Evolutionary conservation across 2,797 vertebrate species (phyloP).

Genomic region (Natrix natrix): DNA sequence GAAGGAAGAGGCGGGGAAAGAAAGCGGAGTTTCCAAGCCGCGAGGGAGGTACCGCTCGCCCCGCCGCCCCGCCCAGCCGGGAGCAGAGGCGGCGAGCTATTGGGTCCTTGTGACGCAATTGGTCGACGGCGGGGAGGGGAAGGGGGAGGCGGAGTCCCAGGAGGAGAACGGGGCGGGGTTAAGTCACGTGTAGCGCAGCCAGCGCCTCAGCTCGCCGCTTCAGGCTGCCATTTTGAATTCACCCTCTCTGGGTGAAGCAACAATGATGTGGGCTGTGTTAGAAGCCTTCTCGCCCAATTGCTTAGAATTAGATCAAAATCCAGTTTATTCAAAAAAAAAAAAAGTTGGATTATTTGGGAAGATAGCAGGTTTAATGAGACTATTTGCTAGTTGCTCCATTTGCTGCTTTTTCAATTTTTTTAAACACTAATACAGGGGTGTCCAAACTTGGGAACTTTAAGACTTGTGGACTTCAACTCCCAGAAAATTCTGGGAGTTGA

Average conservation of each 20-base stretch:
- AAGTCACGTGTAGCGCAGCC: not conserved
- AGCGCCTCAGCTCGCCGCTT: not conserved
- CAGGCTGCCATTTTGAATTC: not conserved
- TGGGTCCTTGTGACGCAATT: not conserved
- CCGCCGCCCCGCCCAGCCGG: not conserved
- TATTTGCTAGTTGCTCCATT: not conserved
- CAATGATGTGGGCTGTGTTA: too few species aligned
- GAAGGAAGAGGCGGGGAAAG: too few species aligned
- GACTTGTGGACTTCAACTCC: too few species aligned
- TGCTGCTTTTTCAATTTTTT: not conserved
- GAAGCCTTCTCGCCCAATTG: not conserved
- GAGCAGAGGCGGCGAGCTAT: not conserved
- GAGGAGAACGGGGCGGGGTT: not conserved
- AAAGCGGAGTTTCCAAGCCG: not conserved
- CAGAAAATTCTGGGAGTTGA: too few species aligned
- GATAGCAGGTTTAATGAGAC: not conserved
- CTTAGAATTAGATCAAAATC: not conserved
- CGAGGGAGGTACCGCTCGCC: not conserved
- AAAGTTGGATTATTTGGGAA: not conserved
- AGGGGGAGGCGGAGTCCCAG: not conserved
- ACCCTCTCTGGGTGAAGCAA: too few species aligned
- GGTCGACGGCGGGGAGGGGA: rapidly evolving
- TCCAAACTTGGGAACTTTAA: too few species aligned
- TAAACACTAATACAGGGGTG: too few species aligned
- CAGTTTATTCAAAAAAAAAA: not conserved